Percentiles rank a stretch among this genome's conserved stretches.
phyloP scores from a whole-genome alignment of 2,797 vertebrate genomes.

The Rhynchotus rufescens region DNA sequence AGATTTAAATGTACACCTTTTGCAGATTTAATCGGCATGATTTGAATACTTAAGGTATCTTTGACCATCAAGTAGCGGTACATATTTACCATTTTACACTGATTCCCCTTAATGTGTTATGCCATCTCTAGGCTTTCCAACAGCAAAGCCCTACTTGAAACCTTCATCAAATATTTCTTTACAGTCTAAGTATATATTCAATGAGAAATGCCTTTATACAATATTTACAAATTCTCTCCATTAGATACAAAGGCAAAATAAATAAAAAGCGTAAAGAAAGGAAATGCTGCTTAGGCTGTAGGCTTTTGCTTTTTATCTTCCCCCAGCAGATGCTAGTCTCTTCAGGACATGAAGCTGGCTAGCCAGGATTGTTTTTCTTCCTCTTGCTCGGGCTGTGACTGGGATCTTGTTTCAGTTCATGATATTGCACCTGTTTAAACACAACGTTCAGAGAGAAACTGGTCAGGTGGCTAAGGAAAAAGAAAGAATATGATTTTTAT shows the following conservation, averaged over 20 bases:
- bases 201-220: constrained; percentile 79
- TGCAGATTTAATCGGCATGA: constrained; percentile 37
- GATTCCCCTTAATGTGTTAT: neutral
- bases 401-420: constrained; percentile 95
- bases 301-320: constrained; percentile 74
- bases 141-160: constrained; percentile 42
- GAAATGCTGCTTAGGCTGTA: constrained; percentile 65
- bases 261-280: constrained; percentile 79
- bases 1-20: constrained; percentile 54
- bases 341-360: constrained; percentile 77
- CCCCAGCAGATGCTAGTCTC: constrained; percentile 75
- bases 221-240: constrained; percentile 80
- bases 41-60: constrained; percentile 36
- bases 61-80: neutral
- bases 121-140: constrained; percentile 53
- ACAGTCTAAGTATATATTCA: constrained; percentile 75
- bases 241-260: constrained; percentile 79
- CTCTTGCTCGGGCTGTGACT: constrained; percentile 95
- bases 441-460: constrained; percentile 80
- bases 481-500: neutral
- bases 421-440: constrained; percentile 99
- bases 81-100: neutral
- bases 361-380: constrained; percentile 97
- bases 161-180: constrained; percentile 60
- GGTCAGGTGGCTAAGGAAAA: constrained; percentile 83